Evolutionary conservation across 2,888 invertebrate species (phyloP).

Genomic region (Erebia ligea): DNA sequence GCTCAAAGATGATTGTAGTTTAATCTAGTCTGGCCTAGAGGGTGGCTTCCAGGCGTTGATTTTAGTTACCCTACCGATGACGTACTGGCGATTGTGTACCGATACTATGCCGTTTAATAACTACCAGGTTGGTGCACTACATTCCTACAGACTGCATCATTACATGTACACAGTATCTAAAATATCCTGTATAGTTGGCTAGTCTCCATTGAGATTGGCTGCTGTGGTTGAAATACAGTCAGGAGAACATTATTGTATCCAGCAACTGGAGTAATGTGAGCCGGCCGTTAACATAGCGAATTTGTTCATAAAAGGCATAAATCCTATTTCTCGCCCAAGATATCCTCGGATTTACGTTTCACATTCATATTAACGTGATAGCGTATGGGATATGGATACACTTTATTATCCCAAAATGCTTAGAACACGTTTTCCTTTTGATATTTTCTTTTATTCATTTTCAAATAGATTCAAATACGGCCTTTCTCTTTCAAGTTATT

Average conservation of each 20-base stretch:
- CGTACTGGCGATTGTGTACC: too few relatives aligned
- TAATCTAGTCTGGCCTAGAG: too few relatives aligned
- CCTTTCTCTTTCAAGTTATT: not conserved
- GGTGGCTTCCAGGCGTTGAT: too few relatives aligned
- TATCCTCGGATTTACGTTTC: conserved; percentile 12
- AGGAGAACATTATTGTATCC: not conserved
- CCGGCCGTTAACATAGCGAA: not conserved
- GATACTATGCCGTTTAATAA: too few relatives aligned
- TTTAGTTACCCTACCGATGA: too few relatives aligned
- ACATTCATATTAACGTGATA: conserved; percentile 14
- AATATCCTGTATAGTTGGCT: too few relatives aligned
- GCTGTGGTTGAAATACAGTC: too few relatives aligned
- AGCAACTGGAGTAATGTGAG: not conserved
- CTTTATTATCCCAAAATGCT: conserved; percentile 13
- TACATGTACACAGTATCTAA: too few relatives aligned
- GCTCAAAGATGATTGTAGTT: too few relatives aligned
- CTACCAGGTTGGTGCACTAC: too few relatives aligned
- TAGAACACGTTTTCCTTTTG: conserved; percentile 7
- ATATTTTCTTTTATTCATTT: conserved; percentile 3
- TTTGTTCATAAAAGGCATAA: conserved; percentile 12
- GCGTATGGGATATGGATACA: conserved; percentile 5
- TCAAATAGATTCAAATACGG: not conserved
- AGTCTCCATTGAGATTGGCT: too few relatives aligned
- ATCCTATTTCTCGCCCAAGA: conserved; percentile 5
- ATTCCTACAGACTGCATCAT: too few relatives aligned